Conservation (phyloP, 2,113 vertebrate genomes). For the Paraplagusia blochii region DNA sequence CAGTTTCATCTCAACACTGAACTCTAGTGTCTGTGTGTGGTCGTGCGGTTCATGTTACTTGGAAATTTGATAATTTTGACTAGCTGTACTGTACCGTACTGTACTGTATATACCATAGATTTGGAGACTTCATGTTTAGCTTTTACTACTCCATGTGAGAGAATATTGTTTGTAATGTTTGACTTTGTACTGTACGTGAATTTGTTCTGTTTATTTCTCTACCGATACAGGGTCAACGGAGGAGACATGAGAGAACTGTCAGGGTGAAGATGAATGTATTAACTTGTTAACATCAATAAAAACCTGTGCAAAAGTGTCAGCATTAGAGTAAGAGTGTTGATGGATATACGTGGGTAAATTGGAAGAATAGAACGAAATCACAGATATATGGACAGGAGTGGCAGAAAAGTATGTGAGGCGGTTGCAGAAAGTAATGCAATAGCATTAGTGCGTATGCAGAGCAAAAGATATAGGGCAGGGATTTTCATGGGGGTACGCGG, state of each 20-base stretch:
- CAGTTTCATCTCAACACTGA: slow-evolving; percentile 22
- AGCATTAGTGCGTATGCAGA: no score
- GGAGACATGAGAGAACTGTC: slow-evolving; percentile 63
- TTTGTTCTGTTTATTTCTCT: slow-evolving; percentile 67
- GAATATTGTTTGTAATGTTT: slow-evolving; percentile 66
- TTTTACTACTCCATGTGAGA: slow-evolving; percentile 52
- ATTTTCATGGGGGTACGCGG: no score
- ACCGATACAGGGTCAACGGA: slow-evolving; percentile 57
- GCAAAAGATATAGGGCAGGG: no score
- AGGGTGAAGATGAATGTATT: slow-evolving; percentile 79
- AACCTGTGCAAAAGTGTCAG: no score
- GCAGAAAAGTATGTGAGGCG: no score
- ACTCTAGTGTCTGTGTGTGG: slow-evolving; percentile 47
- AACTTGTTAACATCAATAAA: slow-evolving; percentile 79
- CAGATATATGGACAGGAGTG: no score
- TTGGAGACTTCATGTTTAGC: slow-evolving; percentile 62
- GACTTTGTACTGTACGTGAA: slow-evolving; percentile 65
- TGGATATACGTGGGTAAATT: no score
- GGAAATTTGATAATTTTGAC: slow-evolving; percentile 68
- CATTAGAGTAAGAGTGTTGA: no score
- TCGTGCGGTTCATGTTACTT: slow-evolving; percentile 54
- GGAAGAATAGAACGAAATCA: not conserved
- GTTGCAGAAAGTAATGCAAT: no score
- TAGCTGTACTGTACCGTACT: slow-evolving; percentile 55
- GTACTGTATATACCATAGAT: slow-evolving; percentile 70